Evolutionary conservation across 2,113 vertebrate genomes (phyloP).

Genomic region (Fregata magnificens): DNA sequence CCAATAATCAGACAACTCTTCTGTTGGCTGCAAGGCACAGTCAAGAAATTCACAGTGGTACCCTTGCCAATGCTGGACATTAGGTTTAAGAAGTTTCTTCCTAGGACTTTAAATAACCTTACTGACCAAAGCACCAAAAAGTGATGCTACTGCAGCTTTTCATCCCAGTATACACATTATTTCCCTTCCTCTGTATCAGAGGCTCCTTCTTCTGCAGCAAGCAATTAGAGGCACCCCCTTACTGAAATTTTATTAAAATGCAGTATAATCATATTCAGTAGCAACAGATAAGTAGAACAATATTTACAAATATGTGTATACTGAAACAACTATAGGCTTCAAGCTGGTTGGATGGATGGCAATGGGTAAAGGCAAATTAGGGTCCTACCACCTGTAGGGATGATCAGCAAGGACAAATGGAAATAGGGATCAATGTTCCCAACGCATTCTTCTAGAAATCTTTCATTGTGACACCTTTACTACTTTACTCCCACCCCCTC

Average conservation of each 20-base stretch:
- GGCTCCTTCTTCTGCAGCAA: background rate
- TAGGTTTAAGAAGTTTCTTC: background rate
- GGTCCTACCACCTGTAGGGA: background rate
- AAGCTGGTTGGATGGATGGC: background rate
- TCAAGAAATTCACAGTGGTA: background rate
- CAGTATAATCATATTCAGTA: background rate
- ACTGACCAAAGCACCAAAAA: background rate
- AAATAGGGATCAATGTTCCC: background rate
- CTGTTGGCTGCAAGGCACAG: background rate
- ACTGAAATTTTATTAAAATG: background rate
- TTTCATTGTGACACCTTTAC: background rate
- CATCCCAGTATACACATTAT: background rate
- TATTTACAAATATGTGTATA: background rate
- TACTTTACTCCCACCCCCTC: background rate
- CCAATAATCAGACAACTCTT: background rate
- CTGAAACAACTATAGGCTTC: background rate
- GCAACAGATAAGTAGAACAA: background rate
- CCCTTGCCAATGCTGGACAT: background rate
- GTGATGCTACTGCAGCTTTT: background rate
- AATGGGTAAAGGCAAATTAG: background rate
- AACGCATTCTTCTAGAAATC: accelerated
- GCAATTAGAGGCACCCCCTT: background rate
- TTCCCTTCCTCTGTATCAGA: background rate
- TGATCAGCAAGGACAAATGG: background rate
- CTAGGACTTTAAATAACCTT: background rate